These are phyloP conservation scores for Gonatopus flavifemur DNA, from an alignment of 1,140 invertebrate species.

Conservation along the genomic window DNA sequence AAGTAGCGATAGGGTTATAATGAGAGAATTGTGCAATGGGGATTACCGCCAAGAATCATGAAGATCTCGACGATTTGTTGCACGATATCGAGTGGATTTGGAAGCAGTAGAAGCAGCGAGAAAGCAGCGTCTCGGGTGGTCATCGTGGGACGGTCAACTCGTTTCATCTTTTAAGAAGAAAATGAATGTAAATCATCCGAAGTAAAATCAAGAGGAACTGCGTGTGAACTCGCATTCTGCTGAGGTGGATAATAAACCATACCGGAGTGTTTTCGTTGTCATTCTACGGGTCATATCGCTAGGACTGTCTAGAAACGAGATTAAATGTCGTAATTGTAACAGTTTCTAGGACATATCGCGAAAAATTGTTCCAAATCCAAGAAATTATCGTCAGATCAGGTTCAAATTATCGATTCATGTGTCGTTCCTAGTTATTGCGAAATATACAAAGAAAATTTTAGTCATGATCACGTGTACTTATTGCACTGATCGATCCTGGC, in stretches of 20 bases:
- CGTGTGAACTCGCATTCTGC: no score
- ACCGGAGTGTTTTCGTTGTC: constrained; percentile 19
- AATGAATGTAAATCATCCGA: background rate
- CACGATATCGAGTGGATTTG: constrained; percentile 4
- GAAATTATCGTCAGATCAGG: background rate
- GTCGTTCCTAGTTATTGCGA: background rate
- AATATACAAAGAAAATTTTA: constrained; percentile 9
- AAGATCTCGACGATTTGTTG: constrained; percentile 3
- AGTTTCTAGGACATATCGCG: constrained; percentile 8
- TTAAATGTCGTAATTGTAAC: constrained; percentile 14
- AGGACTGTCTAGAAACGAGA: background rate
- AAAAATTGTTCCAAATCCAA: constrained; percentile 11
- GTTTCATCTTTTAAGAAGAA: background rate
- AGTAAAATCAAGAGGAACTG: no score
- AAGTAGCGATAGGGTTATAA: constrained; percentile 14
- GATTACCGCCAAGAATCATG: background rate
- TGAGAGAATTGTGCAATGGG: constrained; percentile 2
- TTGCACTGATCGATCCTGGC: constrained; percentile 14
- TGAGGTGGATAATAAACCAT: no score
- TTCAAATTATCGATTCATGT: background rate
- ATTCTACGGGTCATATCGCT: constrained; percentile 11
- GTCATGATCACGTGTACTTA: background rate
- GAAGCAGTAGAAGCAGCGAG: constrained; percentile 1
- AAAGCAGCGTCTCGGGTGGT: background rate
- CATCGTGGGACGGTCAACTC: background rate